Conservation (phyloP, 2,888 invertebrate species). For the Isoperla grammatica region DNA sequence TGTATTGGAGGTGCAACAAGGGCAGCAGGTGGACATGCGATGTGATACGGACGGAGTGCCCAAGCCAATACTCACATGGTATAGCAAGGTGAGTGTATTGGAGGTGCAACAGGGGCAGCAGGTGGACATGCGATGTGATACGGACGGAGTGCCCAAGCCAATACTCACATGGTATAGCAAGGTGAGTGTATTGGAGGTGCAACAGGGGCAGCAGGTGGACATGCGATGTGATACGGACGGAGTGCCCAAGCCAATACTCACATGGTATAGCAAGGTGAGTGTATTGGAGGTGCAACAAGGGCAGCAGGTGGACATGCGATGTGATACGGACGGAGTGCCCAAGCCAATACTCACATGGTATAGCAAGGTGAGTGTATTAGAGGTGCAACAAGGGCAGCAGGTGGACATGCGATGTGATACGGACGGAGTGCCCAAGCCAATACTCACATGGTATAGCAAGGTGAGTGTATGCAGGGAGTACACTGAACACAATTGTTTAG, state of each 20-base stretch:
- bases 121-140: slow-evolving; percentile 67
- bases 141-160: slow-evolving; percentile 66
- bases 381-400: slow-evolving; percentile 61
- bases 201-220: slow-evolving; percentile 66
- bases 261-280: slow-evolving; percentile 58
- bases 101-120: slow-evolving; percentile 61
- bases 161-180: slow-evolving; percentile 63
- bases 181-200: slow-evolving; percentile 43
- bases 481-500: too few species aligned
- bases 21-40: slow-evolving; percentile 67
- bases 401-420: slow-evolving; percentile 69
- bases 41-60: slow-evolving; percentile 69
- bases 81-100: slow-evolving; percentile 46
- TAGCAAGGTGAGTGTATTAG: slow-evolving; percentile 58
- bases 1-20: slow-evolving; percentile 49
- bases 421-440: slow-evolving; percentile 65
- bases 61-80: slow-evolving; percentile 67
- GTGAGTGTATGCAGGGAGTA: slow-evolving; percentile 38
- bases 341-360: slow-evolving; percentile 67
- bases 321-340: slow-evolving; percentile 66
- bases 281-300: slow-evolving; percentile 53
- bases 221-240: slow-evolving; percentile 68
- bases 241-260: slow-evolving; percentile 64
- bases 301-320: slow-evolving; percentile 68
- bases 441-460: slow-evolving; percentile 62